Percentiles rank a stretch among this genome's conserved stretches.
Conservation (phyloP, 2,888 invertebrate species). For the Carabus problematicus region DNA sequence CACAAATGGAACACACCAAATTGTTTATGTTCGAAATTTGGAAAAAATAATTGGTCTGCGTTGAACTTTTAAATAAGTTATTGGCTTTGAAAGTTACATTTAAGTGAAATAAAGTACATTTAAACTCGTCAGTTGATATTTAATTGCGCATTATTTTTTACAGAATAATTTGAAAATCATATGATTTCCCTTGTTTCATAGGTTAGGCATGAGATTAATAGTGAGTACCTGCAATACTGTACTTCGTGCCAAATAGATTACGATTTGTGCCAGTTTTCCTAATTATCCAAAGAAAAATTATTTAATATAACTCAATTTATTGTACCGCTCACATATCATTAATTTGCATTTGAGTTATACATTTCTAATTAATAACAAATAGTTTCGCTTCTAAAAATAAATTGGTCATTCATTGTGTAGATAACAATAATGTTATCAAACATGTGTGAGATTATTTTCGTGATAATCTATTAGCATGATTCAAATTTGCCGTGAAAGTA, state of each 20-base stretch:
- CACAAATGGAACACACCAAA: too few species aligned
- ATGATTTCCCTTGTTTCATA: conserved; percentile 7
- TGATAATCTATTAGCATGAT: neutral
- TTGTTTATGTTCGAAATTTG: too few species aligned
- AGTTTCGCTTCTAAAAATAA: neutral
- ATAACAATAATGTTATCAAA: conserved; percentile 5
- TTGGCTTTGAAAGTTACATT: too few species aligned
- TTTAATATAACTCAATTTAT: conserved; percentile 34
- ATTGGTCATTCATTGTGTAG: neutral
- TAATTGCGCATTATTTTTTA: too few species aligned
- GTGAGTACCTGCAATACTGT: neutral
- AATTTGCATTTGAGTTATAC: neutral
- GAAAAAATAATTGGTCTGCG: too few species aligned
- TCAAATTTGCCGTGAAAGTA: conserved; percentile 2
- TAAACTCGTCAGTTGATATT: too few species aligned
- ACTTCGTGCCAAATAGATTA: conserved; percentile 10
- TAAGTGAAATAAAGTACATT: too few species aligned
- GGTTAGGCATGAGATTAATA: conserved; percentile 32
- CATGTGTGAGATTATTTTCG: neutral
- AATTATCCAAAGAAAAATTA: conserved; percentile 34
- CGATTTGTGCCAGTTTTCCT: conserved; percentile 21
- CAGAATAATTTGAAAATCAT: conserved; percentile 7
- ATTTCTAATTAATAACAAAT: neutral
- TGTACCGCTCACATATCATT: neutral
- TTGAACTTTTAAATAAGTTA: too few species aligned